Conservation (phyloP, 2,113 vertebrate species). For the Apodemus sylvaticus region DNA sequence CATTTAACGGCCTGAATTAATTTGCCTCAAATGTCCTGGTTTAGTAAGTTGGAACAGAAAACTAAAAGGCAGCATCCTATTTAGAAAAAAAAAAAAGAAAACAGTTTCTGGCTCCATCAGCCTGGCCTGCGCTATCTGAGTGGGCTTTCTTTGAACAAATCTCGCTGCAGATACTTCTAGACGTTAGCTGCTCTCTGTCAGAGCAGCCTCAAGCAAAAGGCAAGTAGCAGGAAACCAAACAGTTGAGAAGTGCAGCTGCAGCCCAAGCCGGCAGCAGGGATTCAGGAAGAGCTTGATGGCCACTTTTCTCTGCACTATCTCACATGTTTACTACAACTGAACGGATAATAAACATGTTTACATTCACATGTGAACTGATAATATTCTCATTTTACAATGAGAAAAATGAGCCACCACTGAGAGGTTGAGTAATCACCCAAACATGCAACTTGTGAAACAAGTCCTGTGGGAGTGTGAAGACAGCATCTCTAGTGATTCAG, state of each 20-base stretch:
- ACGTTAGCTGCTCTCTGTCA: neutral
- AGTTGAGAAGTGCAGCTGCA: neutral
- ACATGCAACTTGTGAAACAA: neutral
- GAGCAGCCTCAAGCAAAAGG: constrained; percentile 18
- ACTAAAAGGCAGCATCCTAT: neutral
- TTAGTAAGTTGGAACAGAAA: constrained; percentile 51
- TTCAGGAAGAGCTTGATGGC: neutral
- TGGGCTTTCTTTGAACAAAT: neutral
- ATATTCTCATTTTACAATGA: constrained; percentile 16
- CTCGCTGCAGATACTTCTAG: neutral
- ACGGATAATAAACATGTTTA: no score
- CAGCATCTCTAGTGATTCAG: neutral
- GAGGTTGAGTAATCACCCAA: neutral
- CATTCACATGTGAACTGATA: neutral
- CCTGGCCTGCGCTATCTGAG: neutral
- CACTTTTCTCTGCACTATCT: neutral
- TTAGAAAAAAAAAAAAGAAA: neutral
- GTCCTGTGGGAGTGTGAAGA: neutral
- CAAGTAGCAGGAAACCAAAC: neutral
- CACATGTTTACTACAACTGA: no score
- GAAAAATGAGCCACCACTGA: neutral
- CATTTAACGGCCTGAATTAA: constrained; percentile 65
- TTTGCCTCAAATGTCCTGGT: neutral
- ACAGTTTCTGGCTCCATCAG: neutral
- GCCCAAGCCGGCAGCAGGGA: neutral